phyloP scores from a whole-genome alignment of 2,113 vertebrate genomes.

The Nothobranchius furzeri region DNA sequence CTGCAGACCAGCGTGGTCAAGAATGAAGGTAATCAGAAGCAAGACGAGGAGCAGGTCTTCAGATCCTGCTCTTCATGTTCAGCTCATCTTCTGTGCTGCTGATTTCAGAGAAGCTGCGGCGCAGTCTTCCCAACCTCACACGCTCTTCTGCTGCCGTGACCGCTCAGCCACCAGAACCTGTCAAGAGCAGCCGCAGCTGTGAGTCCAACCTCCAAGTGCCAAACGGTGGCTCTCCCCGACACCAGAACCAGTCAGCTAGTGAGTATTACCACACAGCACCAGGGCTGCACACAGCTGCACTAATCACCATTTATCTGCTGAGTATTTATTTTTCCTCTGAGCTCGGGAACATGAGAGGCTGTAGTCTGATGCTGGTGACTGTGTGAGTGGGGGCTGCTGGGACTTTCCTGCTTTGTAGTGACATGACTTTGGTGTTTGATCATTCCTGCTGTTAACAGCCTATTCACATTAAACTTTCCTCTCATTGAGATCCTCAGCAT shows the following conservation, averaged over 20 bases:
- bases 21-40: conserved; percentile 87
- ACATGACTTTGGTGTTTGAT: conserved; percentile 49
- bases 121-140: conserved; percentile 97
- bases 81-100: neutral
- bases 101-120: conserved; percentile 90
- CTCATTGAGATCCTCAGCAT: neutral
- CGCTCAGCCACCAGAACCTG: conserved; percentile 85
- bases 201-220: conserved; percentile 98
- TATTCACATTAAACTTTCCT: conserved; percentile 3
- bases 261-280: conserved; percentile 69
- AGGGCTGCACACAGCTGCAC: neutral
- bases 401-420: conserved; percentile 47
- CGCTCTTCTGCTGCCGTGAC: conserved; percentile 76
- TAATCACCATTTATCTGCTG: too few species aligned
- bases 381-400: conserved; percentile 8
- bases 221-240: conserved; percentile 93
- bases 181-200: conserved; percentile 94
- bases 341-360: conserved; percentile 19
- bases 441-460: conserved; percentile 5
- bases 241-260: conserved; percentile 93
- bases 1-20: conserved; percentile 91
- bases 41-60: accelerated
- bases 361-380: conserved; percentile 22
- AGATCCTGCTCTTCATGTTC: neutral
- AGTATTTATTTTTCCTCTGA: conserved; percentile 6